phyloP scores from a whole-genome alignment of 2,113 vertebrate species.

The Oxyruncus cristatus region DNA sequence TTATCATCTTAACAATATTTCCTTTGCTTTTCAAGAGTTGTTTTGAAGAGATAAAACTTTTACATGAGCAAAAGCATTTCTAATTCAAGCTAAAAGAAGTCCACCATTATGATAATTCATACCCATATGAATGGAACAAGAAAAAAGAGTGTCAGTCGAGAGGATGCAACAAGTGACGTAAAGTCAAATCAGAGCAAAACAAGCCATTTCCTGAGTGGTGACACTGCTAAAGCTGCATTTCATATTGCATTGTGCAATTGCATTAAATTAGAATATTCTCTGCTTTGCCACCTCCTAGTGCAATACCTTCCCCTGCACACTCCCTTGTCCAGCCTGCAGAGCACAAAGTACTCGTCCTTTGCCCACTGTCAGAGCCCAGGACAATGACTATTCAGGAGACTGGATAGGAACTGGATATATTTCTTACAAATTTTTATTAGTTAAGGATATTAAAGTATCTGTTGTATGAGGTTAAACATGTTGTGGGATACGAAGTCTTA shows the following conservation, averaged over 20 bases:
- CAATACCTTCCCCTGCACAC: neutral
- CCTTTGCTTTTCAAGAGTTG: conserved; percentile 33
- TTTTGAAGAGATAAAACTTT: conserved; percentile 33
- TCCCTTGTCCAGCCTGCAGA: neutral
- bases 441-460: neutral
- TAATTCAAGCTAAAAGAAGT: neutral
- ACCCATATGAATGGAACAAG: neutral
- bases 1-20: conserved; percentile 1
- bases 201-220: neutral
- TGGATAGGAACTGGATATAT: neutral
- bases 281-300: neutral
- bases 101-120: neutral
- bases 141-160: neutral
- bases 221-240: neutral
- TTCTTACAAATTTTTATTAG: neutral
- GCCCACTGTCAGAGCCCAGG: neutral
- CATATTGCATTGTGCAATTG: neutral
- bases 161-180: neutral
- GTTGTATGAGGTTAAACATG: neutral
- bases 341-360: neutral
- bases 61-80: neutral
- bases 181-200: neutral
- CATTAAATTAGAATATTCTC: neutral
- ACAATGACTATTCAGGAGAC: neutral
- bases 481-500: neutral